phyloP scores from a whole-genome alignment of 2,797 vertebrate genomes.

The Enteromius treurensis region DNA sequence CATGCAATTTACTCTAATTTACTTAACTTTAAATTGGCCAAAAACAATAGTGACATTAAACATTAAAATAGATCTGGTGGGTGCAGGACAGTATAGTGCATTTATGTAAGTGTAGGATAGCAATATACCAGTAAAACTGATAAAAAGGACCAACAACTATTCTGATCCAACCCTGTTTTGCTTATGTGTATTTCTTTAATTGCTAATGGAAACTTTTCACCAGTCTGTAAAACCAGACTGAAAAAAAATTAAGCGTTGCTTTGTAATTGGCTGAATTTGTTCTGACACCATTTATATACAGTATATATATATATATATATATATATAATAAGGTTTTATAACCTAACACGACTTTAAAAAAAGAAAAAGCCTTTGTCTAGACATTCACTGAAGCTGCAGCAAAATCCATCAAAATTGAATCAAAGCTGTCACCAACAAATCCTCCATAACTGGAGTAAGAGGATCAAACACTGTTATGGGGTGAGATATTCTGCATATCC shows the following conservation, averaged over 20 bases:
- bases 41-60: neutral
- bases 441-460: constrained; percentile 29
- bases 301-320: neutral
- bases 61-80: neutral
- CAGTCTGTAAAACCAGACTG: too few relatives aligned
- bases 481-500: neutral
- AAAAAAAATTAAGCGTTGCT: too few relatives aligned
- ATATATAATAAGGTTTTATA: neutral
- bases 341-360: neutral
- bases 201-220: too few relatives aligned
- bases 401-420: neutral
- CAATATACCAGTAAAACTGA: too few relatives aligned
- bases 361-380: neutral
- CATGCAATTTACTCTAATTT: neutral
- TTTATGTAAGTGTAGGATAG: too few relatives aligned
- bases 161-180: too few relatives aligned
- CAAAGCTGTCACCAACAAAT: constrained; percentile 9
- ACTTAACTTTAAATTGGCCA: neutral
- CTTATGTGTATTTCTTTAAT: too few relatives aligned
- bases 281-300: neutral
- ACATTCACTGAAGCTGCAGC: neutral
- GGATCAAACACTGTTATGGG: neutral
- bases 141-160: too few relatives aligned
- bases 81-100: too few relatives aligned
- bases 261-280: too few relatives aligned